These are phyloP conservation scores for Helicoverpa assulta DNA, from an alignment of 2,888 invertebrate species.

Conservation along the genomic window DNA sequence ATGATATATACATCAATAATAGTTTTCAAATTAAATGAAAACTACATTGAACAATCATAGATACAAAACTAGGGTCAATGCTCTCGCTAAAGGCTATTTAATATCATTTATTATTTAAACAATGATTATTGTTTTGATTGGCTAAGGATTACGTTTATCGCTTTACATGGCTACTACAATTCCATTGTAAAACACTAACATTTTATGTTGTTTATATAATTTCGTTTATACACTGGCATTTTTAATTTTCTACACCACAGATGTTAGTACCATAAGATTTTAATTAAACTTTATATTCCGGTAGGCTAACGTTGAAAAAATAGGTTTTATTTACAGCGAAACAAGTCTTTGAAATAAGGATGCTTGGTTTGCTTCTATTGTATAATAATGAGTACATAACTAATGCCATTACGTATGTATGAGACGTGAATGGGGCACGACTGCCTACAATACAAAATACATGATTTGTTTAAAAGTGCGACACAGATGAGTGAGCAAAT, in stretches of 20 bases:
- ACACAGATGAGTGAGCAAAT: slow-evolving; percentile 32
- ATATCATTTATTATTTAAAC: slow-evolving; percentile 50
- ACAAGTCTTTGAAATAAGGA: background rate
- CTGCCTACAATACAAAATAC: slow-evolving; percentile 54
- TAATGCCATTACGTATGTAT: slow-evolving; percentile 28
- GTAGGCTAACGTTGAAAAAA: slow-evolving; percentile 8
- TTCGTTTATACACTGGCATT: slow-evolving; percentile 40
- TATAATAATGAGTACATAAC: slow-evolving; percentile 14
- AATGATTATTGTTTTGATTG: slow-evolving; percentile 58
- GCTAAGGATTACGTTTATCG: slow-evolving; percentile 49
- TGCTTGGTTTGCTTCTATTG: slow-evolving; percentile 1
- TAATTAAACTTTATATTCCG: slow-evolving; percentile 30
- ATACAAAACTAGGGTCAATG: slow-evolving; percentile 61
- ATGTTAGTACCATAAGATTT: slow-evolving; percentile 51
- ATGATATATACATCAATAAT: slow-evolving; percentile 74
- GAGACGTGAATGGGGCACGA: slow-evolving; percentile 62
- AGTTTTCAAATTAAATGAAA: slow-evolving; percentile 82
- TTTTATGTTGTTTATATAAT: slow-evolving; percentile 39
- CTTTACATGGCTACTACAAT: slow-evolving; percentile 27
- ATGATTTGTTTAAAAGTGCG: slow-evolving; percentile 47
- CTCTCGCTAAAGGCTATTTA: slow-evolving; percentile 39
- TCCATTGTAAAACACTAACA: slow-evolving; percentile 43
- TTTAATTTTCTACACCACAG: slow-evolving; percentile 45
- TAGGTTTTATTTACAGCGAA: slow-evolving; percentile 22
- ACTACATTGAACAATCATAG: slow-evolving; percentile 78